phyloP scores from a whole-genome alignment of 2,888 invertebrate species.

The Sepiola atlantica region DNA sequence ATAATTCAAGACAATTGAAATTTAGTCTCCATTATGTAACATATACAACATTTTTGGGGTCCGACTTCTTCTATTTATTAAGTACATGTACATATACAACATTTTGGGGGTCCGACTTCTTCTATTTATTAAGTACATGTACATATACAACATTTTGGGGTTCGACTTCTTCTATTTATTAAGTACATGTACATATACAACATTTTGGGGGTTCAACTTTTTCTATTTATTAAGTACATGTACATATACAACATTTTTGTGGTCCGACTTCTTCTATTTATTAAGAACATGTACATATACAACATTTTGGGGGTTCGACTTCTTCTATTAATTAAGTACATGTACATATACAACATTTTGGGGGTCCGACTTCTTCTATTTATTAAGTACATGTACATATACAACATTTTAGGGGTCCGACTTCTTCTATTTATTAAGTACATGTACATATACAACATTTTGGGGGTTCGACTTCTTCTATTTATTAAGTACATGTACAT shows the following conservation, averaged over 20 bases:
- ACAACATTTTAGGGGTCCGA: too few species aligned
- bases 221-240: neutral
- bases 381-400: neutral
- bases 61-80: neutral
- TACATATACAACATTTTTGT: constrained; percentile 37
- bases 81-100: neutral
- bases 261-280: too few species aligned
- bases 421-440: neutral
- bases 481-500: neutral
- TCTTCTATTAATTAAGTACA: neutral
- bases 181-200: too few species aligned
- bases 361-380: too few species aligned
- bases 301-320: too few species aligned
- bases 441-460: neutral
- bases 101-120: too few species aligned
- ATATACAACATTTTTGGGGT: too few species aligned
- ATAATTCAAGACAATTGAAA: too few species aligned
- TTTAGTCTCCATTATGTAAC: too few species aligned
- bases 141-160: neutral
- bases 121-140: neutral
- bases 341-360: neutral
- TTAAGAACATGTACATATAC: too few species aligned
- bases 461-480: too few species aligned
- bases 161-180: neutral
- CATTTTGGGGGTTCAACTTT: neutral